phyloP scores from a whole-genome alignment of 2,797 vertebrate species.

The Chiloscyllium punctatum region DNA sequence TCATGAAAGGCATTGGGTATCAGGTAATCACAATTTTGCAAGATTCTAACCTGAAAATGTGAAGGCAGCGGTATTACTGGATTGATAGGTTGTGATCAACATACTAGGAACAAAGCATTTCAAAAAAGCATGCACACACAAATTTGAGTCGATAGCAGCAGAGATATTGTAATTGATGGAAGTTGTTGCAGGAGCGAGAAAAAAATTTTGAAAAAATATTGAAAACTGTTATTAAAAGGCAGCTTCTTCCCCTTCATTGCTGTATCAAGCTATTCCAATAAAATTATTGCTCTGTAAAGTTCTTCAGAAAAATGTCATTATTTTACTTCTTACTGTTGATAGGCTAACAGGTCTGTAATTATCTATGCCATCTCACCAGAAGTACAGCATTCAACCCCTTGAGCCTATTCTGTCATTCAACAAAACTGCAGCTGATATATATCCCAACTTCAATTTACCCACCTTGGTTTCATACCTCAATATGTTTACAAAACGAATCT shows the following conservation, averaged over 20 bases:
- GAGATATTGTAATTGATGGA: not conserved
- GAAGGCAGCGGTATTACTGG: not conserved
- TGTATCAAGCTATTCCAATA: not conserved
- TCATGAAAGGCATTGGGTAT: not conserved
- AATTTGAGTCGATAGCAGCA: not conserved
- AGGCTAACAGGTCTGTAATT: not conserved
- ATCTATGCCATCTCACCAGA: not conserved
- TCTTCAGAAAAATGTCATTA: not conserved
- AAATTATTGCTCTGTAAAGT: not conserved
- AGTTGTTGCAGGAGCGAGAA: not conserved
- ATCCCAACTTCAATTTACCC: not conserved
- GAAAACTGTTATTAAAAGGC: not conserved
- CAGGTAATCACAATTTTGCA: not conserved
- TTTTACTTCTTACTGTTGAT: not conserved
- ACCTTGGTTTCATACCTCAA: not conserved
- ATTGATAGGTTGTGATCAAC: not conserved
- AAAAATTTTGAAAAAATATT: not conserved
- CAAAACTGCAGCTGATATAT: not conserved
- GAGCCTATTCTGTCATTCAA: not conserved
- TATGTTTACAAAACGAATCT: not conserved
- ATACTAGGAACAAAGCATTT: not conserved
- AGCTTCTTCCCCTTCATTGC: not conserved
- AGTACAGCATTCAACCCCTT: not conserved
- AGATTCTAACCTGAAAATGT: not conserved
- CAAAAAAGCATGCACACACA: not conserved